A percentile compares a stretch with the other conserved stretches of the same genome.
Conservation (phyloP, 2,113 vertebrate genomes). For the Tursiops truncatus region DNA sequence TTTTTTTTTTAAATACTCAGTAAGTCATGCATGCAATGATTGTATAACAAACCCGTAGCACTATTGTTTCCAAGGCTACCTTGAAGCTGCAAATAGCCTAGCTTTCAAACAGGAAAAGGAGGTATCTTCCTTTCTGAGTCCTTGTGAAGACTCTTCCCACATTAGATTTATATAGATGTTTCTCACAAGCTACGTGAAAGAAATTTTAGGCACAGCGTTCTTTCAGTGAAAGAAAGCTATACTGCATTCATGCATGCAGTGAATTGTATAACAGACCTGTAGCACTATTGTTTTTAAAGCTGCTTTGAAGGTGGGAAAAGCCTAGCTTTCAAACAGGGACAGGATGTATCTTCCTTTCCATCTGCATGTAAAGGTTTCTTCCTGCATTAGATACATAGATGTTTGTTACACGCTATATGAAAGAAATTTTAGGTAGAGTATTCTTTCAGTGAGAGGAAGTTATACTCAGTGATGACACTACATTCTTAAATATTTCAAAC, state of each 20-base stretch:
- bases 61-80: background rate
- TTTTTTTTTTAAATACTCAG: background rate
- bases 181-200: background rate
- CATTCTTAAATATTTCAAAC: background rate
- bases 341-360: background rate
- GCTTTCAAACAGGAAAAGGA: background rate
- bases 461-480: background rate
- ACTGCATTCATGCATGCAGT: background rate
- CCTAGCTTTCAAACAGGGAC: background rate
- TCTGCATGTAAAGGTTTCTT: background rate
- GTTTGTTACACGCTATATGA: background rate
- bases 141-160: background rate
- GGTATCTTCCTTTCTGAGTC: background rate
- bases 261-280: background rate
- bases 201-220: background rate
- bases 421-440: background rate
- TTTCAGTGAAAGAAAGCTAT: background rate
- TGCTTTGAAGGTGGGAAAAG: background rate
- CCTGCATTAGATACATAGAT: background rate
- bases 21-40: background rate
- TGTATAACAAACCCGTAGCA: background rate
- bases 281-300: background rate
- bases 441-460: background rate
- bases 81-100: background rate
- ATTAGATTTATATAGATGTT: background rate